Base-by-base conservation (phyloP, 2,888 invertebrate genomes). In the Patella depressa region DNA sequence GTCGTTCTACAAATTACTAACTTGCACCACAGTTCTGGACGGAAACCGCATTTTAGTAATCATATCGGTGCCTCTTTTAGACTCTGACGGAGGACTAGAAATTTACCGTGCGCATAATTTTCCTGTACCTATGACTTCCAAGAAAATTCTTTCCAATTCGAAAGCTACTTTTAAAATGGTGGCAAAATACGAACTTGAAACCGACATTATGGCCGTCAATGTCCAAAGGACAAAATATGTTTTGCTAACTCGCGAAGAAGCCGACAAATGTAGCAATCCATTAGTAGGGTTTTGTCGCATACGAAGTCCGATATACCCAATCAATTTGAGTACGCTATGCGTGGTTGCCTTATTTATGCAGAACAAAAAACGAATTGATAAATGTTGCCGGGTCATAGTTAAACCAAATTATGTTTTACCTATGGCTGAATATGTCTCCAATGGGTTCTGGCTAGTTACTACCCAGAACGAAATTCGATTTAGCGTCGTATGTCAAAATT, bases 131-230 rank as follows among this genome's bases (percentile, higher is more conserved):
- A 65, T 65, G 65, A 65, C 65, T 19, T 19, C n/a, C 2, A 65
- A 65, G 19, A 65, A 19, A 19, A 5, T 19, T 19, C 65, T 19
- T 65, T 65, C 65, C 5, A 2, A 65, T 5, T 65, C 65, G 19
- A 65, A 65, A 14, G 65, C 65, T 14, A 65, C 19, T 11, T 65
- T 65, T 19, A 65, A 65, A 65, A 65, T 65, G 65, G 65, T 65
- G n/a, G 65, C 65, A 0, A 9, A n/a, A 11, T 65, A 65, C 12
- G n/a, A 19, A 14, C 12, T 65, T 65, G 65, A 65, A 19, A 19
- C 65, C 65, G 65, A 65, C 15, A 12, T 65, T 19, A 14, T 65
- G 7, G 65, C 65, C 12, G 65, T 65, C 19, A 65, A 65, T 14
- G 19, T 19, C 5, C n/a, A 65, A 19, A 65, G 65, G 19, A 65